phyloP scores from a whole-genome alignment of 2,113 vertebrate species.

The Mormyrus lacerda region DNA sequence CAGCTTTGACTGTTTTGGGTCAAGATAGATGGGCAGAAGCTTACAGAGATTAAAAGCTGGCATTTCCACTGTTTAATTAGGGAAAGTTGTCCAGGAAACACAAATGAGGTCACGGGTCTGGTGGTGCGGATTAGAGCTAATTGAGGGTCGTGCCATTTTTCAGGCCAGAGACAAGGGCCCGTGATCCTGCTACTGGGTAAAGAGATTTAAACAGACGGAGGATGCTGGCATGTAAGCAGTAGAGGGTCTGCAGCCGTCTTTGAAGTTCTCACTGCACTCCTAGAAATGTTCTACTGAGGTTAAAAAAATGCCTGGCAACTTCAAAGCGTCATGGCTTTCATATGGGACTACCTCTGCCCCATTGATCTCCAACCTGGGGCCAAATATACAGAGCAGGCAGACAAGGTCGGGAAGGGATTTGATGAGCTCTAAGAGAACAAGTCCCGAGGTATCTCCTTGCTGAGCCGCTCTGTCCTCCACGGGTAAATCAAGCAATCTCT shows the following conservation, averaged over 20 bases:
- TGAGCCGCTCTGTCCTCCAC: background rate
- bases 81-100: background rate
- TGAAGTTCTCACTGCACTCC: conserved; percentile 11
- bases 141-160: background rate
- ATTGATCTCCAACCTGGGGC: conserved; percentile 31
- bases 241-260: conserved; percentile 5
- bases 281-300: conserved; percentile 5
- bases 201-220: background rate
- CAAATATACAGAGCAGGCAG: conserved; percentile 18
- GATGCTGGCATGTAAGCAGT: background rate
- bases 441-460: background rate
- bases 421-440: background rate
- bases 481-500: background rate
- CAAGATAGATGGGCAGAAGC: background rate
- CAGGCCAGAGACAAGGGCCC: background rate
- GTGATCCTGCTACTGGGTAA: background rate
- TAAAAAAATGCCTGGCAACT: conserved; percentile 22
- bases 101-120: background rate
- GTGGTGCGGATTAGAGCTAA: background rate
- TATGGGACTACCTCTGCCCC: conserved; percentile 21
- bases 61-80: background rate
- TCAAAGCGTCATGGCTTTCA: conserved; percentile 26
- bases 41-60: background rate
- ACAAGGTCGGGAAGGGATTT: background rate
- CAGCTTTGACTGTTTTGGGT: background rate